Conservation (phyloP, 2,113 vertebrate species). For the Tyrannus savana region DNA sequence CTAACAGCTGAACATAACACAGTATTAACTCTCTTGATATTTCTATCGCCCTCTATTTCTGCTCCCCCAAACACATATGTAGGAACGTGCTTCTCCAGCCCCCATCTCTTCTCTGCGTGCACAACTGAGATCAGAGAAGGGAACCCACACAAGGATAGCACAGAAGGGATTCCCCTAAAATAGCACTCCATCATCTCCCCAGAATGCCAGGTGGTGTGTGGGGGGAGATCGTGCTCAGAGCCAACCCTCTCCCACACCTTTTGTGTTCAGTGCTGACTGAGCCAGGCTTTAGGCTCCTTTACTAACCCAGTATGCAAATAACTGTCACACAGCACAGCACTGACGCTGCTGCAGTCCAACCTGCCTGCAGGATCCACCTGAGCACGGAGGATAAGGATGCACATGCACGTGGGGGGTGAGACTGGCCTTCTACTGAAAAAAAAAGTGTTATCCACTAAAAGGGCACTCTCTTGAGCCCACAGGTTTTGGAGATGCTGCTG, state of each 20-base stretch:
- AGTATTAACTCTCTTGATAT: background rate
- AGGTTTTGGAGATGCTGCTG: background rate
- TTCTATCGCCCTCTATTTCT: background rate
- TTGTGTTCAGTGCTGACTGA: background rate
- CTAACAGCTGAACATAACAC: background rate
- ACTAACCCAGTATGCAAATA: background rate
- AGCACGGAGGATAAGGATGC: fast-evolving
- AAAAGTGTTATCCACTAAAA: background rate
- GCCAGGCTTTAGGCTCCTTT: background rate
- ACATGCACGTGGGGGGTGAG: fast-evolving
- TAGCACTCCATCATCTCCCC: background rate
- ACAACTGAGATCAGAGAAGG: background rate
- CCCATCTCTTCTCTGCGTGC: fast-evolving
- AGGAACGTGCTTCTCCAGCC: background rate
- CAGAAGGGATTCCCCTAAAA: constrained; percentile 54
- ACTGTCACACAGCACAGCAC: background rate
- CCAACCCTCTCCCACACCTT: background rate
- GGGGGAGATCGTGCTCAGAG: background rate
- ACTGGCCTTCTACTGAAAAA: background rate
- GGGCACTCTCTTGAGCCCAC: background rate
- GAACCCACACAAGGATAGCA: background rate
- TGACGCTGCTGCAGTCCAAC: background rate
- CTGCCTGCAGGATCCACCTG: background rate
- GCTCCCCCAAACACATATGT: background rate
- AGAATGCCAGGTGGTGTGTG: background rate